Conservation (phyloP, 2,113 vertebrate species). For the Shinisaurus crocodilurus region DNA sequence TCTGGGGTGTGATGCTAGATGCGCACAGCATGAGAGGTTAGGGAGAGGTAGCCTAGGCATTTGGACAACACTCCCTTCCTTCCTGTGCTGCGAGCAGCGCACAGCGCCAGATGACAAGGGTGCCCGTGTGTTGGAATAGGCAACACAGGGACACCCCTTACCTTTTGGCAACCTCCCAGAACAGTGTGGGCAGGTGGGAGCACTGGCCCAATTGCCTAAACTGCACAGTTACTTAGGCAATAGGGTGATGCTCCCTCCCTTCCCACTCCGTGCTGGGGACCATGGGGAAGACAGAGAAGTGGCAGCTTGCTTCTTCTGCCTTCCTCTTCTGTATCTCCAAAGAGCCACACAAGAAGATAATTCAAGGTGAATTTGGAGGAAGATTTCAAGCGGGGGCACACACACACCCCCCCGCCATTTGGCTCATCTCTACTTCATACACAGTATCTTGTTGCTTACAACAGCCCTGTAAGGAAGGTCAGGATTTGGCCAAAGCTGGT, state of each 20-base stretch:
- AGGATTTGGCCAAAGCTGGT: neutral
- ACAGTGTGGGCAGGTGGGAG: neutral
- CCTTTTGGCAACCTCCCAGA: neutral
- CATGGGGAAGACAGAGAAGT: neutral
- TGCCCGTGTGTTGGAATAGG: neutral
- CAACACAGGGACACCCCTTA: neutral
- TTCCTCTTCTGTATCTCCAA: neutral
- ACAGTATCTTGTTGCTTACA: neutral
- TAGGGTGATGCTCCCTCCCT: neutral
- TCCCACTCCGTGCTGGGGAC: neutral
- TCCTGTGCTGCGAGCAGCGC: too few relatives aligned
- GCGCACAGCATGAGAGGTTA: too few relatives aligned
- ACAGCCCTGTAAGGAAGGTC: neutral
- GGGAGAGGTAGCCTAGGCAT: neutral
- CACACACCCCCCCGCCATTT: too few relatives aligned
- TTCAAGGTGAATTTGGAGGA: too few relatives aligned
- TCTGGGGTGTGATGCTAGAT: neutral
- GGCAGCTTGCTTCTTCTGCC: neutral
- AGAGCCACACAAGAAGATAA: neutral
- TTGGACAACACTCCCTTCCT: neutral
- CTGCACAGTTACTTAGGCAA: too few relatives aligned
- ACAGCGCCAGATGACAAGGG: neutral
- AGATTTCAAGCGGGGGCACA: neutral
- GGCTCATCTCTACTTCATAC: neutral
- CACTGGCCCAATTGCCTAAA: too few relatives aligned